Conservation (phyloP, 2,113 vertebrate genomes). For the Vimba vimba region DNA sequence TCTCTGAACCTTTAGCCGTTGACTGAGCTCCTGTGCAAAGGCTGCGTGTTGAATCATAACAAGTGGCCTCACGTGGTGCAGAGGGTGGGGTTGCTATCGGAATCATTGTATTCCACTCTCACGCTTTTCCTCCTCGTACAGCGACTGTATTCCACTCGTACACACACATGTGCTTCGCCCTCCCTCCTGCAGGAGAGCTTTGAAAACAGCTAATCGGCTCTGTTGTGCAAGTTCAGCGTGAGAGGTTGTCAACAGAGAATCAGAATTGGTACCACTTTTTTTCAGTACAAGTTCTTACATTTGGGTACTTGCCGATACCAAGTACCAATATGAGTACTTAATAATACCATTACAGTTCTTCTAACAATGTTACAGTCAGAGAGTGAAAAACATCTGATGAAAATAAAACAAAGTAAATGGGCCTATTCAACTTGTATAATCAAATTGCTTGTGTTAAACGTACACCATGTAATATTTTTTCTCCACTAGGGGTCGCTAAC, state of each 20-base stretch:
- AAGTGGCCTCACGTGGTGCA: conserved; percentile 36
- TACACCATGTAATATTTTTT: too few relatives aligned
- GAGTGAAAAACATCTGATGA: too few relatives aligned
- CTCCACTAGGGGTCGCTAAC: too few relatives aligned
- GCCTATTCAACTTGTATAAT: too few relatives aligned
- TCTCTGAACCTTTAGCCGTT: conserved; percentile 8
- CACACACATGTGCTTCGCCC: conserved; percentile 20
- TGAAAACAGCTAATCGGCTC: neutral
- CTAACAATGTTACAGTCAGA: too few relatives aligned
- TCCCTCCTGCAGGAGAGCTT: neutral
- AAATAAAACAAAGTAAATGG: too few relatives aligned
- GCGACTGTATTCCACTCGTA: neutral
- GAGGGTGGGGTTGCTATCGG: conserved; percentile 17
- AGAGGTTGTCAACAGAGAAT: neutral
- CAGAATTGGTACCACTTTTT: too few relatives aligned
- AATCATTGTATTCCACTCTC: conserved; percentile 30
- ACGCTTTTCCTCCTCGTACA: conserved; percentile 1
- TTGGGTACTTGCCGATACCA: too few relatives aligned
- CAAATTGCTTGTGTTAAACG: too few relatives aligned
- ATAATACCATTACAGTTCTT: too few relatives aligned
- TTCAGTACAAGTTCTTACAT: too few relatives aligned
- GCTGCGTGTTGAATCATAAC: conserved; percentile 35
- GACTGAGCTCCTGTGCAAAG: conserved; percentile 10
- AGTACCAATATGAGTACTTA: too few relatives aligned
- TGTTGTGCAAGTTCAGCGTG: conserved; percentile 27